Base-by-base conservation (phyloP, 2,797 vertebrate species). In the Salarias fasciatus region DNA sequence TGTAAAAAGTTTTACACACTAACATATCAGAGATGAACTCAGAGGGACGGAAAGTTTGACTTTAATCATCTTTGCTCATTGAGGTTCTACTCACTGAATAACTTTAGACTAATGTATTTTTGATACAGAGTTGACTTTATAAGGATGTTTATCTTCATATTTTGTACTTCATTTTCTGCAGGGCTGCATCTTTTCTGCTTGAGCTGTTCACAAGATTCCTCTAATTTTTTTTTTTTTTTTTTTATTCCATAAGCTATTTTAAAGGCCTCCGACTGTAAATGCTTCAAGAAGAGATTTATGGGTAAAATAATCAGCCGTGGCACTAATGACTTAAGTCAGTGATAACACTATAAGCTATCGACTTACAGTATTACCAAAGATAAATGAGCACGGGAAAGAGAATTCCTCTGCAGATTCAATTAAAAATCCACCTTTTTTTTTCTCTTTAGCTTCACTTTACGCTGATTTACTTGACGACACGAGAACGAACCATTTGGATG, bases 291-390 rank as follows among this genome's bases (percentile, higher is more conserved):
- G 11, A 49, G 6, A 31, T 67, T 49, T 63, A 7, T 52, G 38
- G 33, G 45, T 65, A 28, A 55, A 63, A 49, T 24, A 0, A 46
- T 31, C 18, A 59, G 29, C 11, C 63, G 36, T 67, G 51, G 30
- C 40, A 48, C 4, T 0, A 15, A 35, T 33, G 33, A 35, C 33
- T n/a, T 6, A 6, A 35, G 45, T 61, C 37, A 62, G 37, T 37
- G 55, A 56, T 52, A 73, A 86, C 79, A 81, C 67, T 82, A 76
- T 66, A 56, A 58, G 47, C 24, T 64, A 60, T 51, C 55, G 43
- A 55, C 75, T 65, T 54, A n/a, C n/a, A n/a, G n/a, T n/a, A 65
- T 15, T 53, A 75, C 86, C 80, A 87, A 87, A 86, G 75, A 83
- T 13, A 36, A 8, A 69, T 43, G 0, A 37, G 14, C 15, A 28